Evolutionary conservation across 2,888 invertebrate species (phyloP).

Genomic region (Caenorhabditis plicata): DNA sequence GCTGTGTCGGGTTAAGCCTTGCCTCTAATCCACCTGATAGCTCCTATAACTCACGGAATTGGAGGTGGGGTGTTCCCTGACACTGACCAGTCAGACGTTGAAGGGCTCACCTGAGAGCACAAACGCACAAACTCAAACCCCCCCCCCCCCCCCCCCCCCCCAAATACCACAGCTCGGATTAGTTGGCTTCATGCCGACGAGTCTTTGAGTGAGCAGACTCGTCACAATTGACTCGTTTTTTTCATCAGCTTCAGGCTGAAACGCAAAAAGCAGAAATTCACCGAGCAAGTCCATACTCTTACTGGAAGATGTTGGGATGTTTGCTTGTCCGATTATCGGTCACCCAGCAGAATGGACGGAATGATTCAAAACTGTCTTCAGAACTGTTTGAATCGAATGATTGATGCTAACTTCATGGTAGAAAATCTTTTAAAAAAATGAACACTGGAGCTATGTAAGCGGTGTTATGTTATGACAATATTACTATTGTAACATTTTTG

Average conservation of each 20-base stretch:
- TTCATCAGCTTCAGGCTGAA: slow-evolving; percentile 59
- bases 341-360: slow-evolving; percentile 57
- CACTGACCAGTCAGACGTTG: too few relatives aligned
- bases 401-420: slow-evolving; percentile 64
- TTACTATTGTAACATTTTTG: neutral
- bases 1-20: too few relatives aligned
- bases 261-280: slow-evolving; percentile 59
- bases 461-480: neutral
- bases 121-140: too few relatives aligned
- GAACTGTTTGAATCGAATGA: slow-evolving; percentile 63
- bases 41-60: too few relatives aligned
- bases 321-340: slow-evolving; percentile 60
- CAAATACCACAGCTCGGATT: too few relatives aligned
- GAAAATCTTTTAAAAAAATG: slow-evolving; percentile 62
- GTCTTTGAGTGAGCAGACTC: too few relatives aligned
- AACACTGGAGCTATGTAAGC: slow-evolving; percentile 25
- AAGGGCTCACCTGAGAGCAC: too few relatives aligned
- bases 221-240: slow-evolving; percentile 50
- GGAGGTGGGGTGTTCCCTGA: too few relatives aligned
- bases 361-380: slow-evolving; percentile 49
- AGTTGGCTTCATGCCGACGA: too few relatives aligned
- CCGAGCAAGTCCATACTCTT: slow-evolving; percentile 59
- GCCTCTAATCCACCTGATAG: too few relatives aligned
- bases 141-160: too few relatives aligned
- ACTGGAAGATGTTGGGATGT: slow-evolving; percentile 59